Base-by-base conservation (phyloP, 2,888 invertebrate species). In the Catocala sponsa region DNA sequence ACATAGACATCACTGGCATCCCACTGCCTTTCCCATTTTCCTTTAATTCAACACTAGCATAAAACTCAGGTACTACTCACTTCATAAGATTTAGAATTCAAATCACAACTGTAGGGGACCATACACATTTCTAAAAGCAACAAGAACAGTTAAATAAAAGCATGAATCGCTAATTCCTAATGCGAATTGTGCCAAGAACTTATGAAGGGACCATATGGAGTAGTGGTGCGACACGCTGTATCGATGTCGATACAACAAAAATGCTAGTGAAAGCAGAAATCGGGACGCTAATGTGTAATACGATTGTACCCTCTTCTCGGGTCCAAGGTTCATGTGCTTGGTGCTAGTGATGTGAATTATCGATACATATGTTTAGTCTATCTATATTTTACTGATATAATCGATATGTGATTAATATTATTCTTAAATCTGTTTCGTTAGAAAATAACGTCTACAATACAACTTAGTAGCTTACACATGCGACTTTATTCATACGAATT, bases 231-330 rank as follows among this genome's bases (percentile, higher is more conserved):
- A 58, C 66, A 38, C 35, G 38, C 10, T 41, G 25, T 55, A 74
- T 75, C 76, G 76, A 81, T 80, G 72, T 70, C 70, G 72, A 78
- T 72, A 72, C 51, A 74, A 72, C n/a, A 60, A 68, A 71, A 57
- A 66, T 71, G 72, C 11, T 10, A 44, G 59, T 32, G 42, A 56
- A 53, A 57, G 50, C 13, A 10, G 12, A 25, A 54, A 55, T n/a
- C n/a, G n/a, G 54, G 6, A 25, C 82, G 81, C 87, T 88, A 84
- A 87, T 89, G 88, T 89, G 84, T 90, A 88, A 91, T 88, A 87
- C 86, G 87, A 89, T 90, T 89, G 87, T 84, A 79, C 81, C 79
- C 83, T 87, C 86, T 82, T 84, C 83, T 86, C 84, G 56, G 25
- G 80, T 84, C 75, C 79, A 83, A 84, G 83, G 83, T 74, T 83